Evolutionary conservation across 2,113 vertebrate genomes (phyloP).

Genomic region (Siniperca knerii): DNA sequence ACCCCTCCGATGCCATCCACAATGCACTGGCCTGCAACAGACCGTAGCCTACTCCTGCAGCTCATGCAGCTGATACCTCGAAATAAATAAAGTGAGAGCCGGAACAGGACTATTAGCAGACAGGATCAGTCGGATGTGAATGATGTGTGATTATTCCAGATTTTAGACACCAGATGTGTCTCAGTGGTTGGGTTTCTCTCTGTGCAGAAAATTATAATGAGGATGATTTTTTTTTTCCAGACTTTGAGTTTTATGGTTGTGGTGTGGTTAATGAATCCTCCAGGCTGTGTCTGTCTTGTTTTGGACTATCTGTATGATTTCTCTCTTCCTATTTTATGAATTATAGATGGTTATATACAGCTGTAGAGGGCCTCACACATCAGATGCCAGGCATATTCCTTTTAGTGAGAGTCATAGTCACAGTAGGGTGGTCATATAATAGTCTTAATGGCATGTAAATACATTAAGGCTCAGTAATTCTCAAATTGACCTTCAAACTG

Average conservation of each 20-base stretch:
- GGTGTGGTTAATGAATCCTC: slow-evolving; percentile 41
- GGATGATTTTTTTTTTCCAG: slow-evolving; percentile 9
- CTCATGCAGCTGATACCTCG: slow-evolving; percentile 75
- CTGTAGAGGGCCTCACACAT: slow-evolving; percentile 14
- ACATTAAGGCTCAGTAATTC: slow-evolving; percentile 12
- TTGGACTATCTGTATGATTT: slow-evolving; percentile 13
- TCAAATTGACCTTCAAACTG: slow-evolving; percentile 29
- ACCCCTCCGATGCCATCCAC: slow-evolving; percentile 47
- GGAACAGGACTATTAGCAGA: slow-evolving; percentile 47
- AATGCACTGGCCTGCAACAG: slow-evolving; percentile 69
- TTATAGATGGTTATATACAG: slow-evolving; percentile 14
- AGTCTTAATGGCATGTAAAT: slow-evolving; percentile 3
- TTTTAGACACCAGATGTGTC: slow-evolving; percentile 72
- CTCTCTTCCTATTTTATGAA: slow-evolving; percentile 8
- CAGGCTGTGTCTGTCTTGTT: not conserved
- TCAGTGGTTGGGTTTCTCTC: slow-evolving; percentile 39
- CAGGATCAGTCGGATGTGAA: slow-evolving; percentile 68
- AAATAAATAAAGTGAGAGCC: slow-evolving; percentile 40
- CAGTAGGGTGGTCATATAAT: slow-evolving; percentile 9
- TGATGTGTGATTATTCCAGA: slow-evolving; percentile 62
- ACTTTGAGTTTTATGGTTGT: slow-evolving; percentile 32
- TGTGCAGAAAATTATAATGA: slow-evolving; percentile 54
- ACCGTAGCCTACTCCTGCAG: slow-evolving; percentile 48
- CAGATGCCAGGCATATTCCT: slow-evolving; percentile 10
- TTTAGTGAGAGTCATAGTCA: slow-evolving; percentile 17